Conservation (phyloP, 2,113 vertebrate species). For the Anas platyrhynchos region DNA sequence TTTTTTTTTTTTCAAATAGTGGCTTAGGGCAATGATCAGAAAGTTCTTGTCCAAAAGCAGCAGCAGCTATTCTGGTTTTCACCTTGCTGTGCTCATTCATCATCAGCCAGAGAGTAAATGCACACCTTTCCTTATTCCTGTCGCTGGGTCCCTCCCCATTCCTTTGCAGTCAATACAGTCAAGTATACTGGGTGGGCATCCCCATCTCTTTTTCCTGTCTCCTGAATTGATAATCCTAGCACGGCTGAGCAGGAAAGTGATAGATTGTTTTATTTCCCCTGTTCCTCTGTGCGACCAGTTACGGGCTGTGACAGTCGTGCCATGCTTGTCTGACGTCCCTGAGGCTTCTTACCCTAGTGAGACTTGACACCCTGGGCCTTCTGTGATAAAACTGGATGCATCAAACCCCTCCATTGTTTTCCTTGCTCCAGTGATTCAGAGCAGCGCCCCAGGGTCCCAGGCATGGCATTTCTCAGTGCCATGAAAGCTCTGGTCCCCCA, state of each 20-base stretch:
- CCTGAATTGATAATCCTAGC: neutral
- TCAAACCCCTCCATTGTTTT: neutral
- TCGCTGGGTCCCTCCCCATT: neutral
- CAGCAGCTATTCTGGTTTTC: neutral
- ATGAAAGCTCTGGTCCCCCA: accelerated
- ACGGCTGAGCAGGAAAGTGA: neutral
- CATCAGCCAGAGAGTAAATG: neutral
- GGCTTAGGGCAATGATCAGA: neutral
- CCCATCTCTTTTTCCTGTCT: neutral
- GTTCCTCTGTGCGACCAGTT: neutral
- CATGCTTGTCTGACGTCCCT: neutral
- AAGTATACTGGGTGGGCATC: neutral
- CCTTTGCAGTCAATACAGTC: neutral
- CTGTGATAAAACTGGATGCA: neutral
- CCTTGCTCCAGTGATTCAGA: neutral
- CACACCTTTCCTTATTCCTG: accelerated
- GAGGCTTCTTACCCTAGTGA: neutral
- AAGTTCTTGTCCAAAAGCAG: neutral
- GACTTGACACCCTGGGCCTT: neutral
- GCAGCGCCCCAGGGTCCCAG: neutral
- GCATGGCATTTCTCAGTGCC: neutral
- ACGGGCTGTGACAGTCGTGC: accelerated
- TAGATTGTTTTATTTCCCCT: neutral
- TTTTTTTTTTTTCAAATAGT: neutral
- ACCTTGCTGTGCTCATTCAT: neutral